A percentile compares a stretch with the other conserved stretches of the same genome.
These are phyloP conservation scores for Aurelia aurita complex sp. Pacific DNA, from an alignment of 30 jellyfish, hydroid and myxozoan species.

Conservation along the genomic window DNA sequence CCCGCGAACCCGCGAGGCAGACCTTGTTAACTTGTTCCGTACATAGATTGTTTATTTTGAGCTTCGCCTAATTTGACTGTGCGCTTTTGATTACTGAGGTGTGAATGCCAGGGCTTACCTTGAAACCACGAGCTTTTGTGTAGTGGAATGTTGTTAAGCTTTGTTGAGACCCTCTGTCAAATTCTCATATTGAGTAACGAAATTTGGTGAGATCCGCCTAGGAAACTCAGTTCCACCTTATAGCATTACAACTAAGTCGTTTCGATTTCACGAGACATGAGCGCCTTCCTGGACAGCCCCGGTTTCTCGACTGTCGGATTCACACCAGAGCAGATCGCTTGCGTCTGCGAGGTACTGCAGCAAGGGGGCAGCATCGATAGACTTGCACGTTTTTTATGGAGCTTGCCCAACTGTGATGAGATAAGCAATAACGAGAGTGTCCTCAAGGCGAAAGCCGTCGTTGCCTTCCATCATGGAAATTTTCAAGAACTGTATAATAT, in stretches of 20 bases:
- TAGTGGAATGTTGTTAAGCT: conserved; percentile 72
- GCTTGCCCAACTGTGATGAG: conserved; percentile 92
- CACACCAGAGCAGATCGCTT: conserved; percentile 97
- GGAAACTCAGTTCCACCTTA: conserved; percentile 40
- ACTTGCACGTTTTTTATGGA: conserved; percentile 93
- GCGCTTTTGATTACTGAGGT: conserved; percentile 76
- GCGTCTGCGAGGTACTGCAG: conserved; percentile 93
- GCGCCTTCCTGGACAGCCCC: conserved; percentile 70
- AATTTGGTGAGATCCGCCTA: conserved; percentile 45
- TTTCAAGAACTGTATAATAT: conserved; percentile 88
- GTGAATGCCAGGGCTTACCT: conserved; percentile 83
- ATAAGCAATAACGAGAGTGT: conserved; percentile 81
- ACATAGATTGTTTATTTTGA: conserved; percentile 67
- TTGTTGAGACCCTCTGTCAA: conserved; percentile 58
- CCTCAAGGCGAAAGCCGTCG: conserved; percentile 88
- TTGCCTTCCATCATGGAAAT: conserved; percentile 93
- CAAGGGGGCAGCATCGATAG: conserved; percentile 96
- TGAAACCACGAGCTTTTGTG: conserved; percentile 70
- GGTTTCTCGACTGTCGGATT: conserved; percentile 72
- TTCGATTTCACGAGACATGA: conserved; percentile 69
- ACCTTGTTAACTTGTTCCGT: conserved; percentile 48
- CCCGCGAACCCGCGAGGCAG: conserved; percentile 68
- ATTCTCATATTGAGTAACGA: conserved; percentile 65
- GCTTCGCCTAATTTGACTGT: conserved; percentile 68
- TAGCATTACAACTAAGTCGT: conserved; percentile 67